phyloP scores from a whole-genome alignment of 2,113 vertebrate genomes.

The Nothoprocta pentlandii region DNA sequence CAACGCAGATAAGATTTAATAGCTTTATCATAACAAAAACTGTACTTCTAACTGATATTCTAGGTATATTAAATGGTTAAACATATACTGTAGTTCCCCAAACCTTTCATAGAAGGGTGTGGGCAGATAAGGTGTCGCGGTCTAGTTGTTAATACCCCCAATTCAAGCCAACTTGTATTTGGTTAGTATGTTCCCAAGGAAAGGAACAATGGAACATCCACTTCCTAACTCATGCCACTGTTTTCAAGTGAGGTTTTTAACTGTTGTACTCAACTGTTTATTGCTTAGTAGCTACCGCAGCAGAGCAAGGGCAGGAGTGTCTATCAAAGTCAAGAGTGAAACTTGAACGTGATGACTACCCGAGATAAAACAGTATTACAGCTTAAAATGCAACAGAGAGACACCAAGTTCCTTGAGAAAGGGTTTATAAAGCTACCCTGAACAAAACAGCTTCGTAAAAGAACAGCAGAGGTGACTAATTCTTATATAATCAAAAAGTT shows the following conservation, averaged over 20 bases:
- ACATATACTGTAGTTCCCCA: not conserved
- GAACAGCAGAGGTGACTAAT: not conserved
- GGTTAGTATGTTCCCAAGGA: rapidly evolving
- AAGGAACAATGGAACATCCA: not conserved
- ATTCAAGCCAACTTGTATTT: not conserved
- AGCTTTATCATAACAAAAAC: not conserved
- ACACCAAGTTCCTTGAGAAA: not conserved
- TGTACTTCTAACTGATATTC: not conserved
- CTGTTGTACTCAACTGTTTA: not conserved
- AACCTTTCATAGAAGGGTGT: not conserved
- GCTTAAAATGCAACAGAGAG: not conserved
- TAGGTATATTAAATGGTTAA: not conserved
- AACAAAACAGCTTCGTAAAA: not conserved
- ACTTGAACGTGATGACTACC: not conserved
- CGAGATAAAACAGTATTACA: not conserved
- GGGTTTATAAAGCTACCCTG: not conserved
- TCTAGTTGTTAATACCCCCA: rapidly evolving
- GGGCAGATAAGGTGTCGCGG: not conserved
- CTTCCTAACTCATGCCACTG: not conserved
- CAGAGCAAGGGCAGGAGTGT: not conserved
- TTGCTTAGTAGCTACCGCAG: not conserved
- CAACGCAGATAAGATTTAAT: not conserved
- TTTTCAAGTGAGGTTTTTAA: not conserved
- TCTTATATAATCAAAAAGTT: not conserved
- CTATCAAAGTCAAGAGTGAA: not conserved